These are phyloP conservation scores for Diorhabda carinulata DNA, from an alignment of 1,140 invertebrate species.

Conservation along the genomic window DNA sequence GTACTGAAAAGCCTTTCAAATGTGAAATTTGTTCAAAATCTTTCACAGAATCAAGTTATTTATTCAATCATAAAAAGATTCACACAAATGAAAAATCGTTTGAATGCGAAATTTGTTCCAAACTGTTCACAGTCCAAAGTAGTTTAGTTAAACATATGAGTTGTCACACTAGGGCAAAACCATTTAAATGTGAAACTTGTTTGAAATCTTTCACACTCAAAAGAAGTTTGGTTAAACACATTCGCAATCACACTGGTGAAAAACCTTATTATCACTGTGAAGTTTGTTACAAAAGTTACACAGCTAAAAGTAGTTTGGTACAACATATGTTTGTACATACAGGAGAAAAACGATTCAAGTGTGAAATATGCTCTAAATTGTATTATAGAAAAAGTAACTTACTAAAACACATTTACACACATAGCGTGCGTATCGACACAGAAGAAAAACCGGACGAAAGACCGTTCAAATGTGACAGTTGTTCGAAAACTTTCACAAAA, in stretches of 20 bases:
- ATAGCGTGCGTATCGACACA: neutral
- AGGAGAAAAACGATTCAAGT: slow-evolving; percentile 5
- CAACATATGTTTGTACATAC: neutral
- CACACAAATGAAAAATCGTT: slow-evolving; percentile 1
- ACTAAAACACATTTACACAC: neutral
- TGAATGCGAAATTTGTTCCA: neutral
- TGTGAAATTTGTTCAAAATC: slow-evolving; percentile 62
- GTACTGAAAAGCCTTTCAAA: slow-evolving; percentile 24
- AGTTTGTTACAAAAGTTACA: slow-evolving; percentile 51
- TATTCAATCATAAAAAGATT: neutral
- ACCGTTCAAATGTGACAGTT: slow-evolving; percentile 7
- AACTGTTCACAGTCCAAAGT: neutral
- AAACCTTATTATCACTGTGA: slow-evolving; percentile 52
- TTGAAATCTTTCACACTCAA: slow-evolving; percentile 67
- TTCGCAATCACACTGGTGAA: slow-evolving; percentile 15
- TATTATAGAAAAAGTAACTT: neutral
- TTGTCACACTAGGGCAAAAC: slow-evolving; percentile 69
- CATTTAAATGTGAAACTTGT: slow-evolving; percentile 71
- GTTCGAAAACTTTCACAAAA: slow-evolving; percentile 2
- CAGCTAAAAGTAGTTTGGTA: neutral
- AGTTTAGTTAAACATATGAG: slow-evolving; percentile 52
- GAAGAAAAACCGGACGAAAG: neutral
- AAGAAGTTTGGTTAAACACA: neutral
- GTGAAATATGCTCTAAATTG: neutral
- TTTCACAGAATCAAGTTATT: neutral